Conservation (phyloP, 2,888 invertebrate species). For the Noctua pronuba region DNA sequence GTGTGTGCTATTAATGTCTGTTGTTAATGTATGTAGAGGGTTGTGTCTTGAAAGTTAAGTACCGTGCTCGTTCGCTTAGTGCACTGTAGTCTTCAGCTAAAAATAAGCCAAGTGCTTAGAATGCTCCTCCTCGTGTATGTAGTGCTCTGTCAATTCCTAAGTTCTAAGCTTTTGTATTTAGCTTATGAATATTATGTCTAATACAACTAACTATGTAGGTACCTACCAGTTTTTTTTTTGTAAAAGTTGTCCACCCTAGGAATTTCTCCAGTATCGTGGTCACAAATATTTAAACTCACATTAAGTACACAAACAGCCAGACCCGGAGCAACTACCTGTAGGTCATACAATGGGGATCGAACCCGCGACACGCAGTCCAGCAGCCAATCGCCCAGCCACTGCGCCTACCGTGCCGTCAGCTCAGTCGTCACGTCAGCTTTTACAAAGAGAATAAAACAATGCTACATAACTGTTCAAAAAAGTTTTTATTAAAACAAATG, state of each 20-base stretch:
- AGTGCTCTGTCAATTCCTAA: background rate
- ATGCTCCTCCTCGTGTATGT: background rate
- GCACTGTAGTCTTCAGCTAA: background rate
- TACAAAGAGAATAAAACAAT: background rate
- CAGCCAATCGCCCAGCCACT: too few relatives aligned
- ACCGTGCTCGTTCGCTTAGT: background rate
- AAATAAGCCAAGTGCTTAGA: slow-evolving; percentile 11
- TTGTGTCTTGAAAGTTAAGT: slow-evolving; percentile 8
- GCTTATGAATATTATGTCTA: background rate
- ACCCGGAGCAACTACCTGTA: too few relatives aligned
- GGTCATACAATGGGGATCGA: too few relatives aligned
- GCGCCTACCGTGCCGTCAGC: too few relatives aligned
- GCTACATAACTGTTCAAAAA: background rate
- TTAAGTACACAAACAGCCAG: too few relatives aligned
- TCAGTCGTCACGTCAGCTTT: background rate
- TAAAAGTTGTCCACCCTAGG: too few relatives aligned
- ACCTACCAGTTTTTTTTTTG: background rate
- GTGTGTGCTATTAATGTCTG: background rate
- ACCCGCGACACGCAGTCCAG: too few relatives aligned
- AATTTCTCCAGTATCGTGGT: too few relatives aligned
- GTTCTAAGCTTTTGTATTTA: background rate
- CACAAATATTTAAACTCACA: too few relatives aligned
- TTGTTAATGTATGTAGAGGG: slow-evolving; percentile 3
- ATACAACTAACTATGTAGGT: background rate
- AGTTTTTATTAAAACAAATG: background rate